A percentile compares a stretch with the other conserved stretches of the same genome.
These are phyloP conservation scores for Colostygia pectinataria DNA, from an alignment of 2,888 invertebrate species.

Conservation along the genomic window DNA sequence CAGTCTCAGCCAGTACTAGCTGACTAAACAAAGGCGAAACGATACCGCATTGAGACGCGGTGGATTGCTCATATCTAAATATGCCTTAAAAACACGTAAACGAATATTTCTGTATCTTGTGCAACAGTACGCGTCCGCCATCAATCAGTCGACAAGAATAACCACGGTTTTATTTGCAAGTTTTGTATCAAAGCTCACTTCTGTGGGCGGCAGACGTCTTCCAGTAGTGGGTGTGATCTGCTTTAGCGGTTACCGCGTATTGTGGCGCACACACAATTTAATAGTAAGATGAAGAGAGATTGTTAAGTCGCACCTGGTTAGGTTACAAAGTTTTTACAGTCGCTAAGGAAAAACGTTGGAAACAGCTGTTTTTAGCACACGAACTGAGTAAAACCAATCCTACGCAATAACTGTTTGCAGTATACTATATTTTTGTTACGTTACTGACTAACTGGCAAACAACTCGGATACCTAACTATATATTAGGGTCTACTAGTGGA, in stretches of 20 bases:
- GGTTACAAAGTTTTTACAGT: not conserved
- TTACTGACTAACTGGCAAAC: too few species aligned
- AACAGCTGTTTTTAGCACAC: not conserved
- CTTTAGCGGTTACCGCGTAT: conserved; percentile 38
- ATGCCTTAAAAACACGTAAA: not conserved
- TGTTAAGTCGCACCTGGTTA: conserved; percentile 23
- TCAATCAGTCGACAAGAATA: conserved; percentile 44
- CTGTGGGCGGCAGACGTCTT: conserved; percentile 55
- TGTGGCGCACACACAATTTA: conserved; percentile 12
- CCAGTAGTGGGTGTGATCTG: conserved; percentile 67
- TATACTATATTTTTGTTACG: too few species aligned
- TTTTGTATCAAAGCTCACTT: conserved; percentile 26
- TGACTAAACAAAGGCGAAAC: too few species aligned
- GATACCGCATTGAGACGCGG: too few species aligned
- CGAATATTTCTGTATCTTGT: conserved; percentile 17
- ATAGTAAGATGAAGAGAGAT: conserved; percentile 18
- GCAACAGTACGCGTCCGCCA: conserved; percentile 35
- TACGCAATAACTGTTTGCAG: not conserved
- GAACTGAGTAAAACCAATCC: not conserved
- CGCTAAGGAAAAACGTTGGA: not conserved
- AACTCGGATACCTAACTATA: too few species aligned
- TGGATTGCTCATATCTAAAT: too few species aligned
- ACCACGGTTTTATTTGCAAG: conserved; percentile 30
- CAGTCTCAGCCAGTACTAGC: too few species aligned
- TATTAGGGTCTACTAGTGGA: too few species aligned